Base-by-base conservation (phyloP, 2,888 invertebrate genomes). In the Smittia aterrima region DNA sequence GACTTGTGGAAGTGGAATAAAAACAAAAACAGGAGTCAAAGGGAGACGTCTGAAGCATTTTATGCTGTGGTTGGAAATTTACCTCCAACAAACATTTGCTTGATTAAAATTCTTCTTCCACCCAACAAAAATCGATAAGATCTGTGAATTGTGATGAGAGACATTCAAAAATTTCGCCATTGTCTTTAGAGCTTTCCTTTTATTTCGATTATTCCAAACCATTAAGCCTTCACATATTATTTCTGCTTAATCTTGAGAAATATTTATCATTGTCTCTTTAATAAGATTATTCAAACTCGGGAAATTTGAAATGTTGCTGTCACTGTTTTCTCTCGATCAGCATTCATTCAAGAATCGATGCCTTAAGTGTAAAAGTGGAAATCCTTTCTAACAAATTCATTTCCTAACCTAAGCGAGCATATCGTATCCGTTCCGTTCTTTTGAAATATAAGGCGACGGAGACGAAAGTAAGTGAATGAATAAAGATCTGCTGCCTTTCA, bases 201-300 rank as follows among this genome's bases (percentile, higher is more conserved):
- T 16, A 70, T 41, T 38, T 16, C 22, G 47, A 70, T 70, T 53
- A 70, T 70, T 24, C 40, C 16, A 18, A 20, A 16, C 25, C 68
- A 70, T 70, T 70, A 40, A 70, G n/a, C 25, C 64, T 58, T 3
- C 64, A 27, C 64, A 64, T 27, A 64, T 64, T n/a, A 3, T 13
- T 27, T 64, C 27, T 58, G 24, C 20, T 58, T 9, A 2, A 13
- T 20, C 58, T 58, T 2, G 24, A 58, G 24, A 58, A 58, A 22
- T 58, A 58, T 7, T 22, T 58, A 7, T 58, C 58, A 2, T 22
- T 24, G 11, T 47, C 32, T 32, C 32, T 32, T 32, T 9, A 32
- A 9, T 6, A 58, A 22, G 22, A 2, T 58, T n/a, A 18, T 6
- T 58, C n/a, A 13, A 7, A 58, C 58, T 58, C 58, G 13, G 3